Evolutionary conservation across 2,888 invertebrate species (phyloP).

Genomic region (Cheilosia vulpina): DNA sequence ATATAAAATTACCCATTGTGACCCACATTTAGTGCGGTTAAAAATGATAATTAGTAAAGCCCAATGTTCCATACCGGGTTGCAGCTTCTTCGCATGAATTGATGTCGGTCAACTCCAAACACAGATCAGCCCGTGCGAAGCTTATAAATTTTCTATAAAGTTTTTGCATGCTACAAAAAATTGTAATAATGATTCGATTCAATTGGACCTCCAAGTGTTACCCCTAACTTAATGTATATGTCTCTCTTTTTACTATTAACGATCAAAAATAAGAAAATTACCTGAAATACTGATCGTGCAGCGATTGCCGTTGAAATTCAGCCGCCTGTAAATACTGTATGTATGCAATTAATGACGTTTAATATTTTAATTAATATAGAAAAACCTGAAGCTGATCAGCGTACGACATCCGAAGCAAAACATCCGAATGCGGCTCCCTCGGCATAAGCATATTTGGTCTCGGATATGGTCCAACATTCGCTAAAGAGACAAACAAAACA

Average conservation of each 20-base stretch:
- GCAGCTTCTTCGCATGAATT: too few species aligned
- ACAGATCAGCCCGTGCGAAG: too few species aligned
- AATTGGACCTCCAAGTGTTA: too few species aligned
- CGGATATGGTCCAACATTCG: slow-evolving; percentile 84
- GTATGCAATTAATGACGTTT: slow-evolving; percentile 83
- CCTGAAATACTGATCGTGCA: slow-evolving; percentile 84
- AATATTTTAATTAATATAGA: slow-evolving; percentile 79
- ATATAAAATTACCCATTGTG: too few species aligned
- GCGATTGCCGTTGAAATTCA: slow-evolving; percentile 83
- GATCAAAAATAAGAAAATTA: slow-evolving; percentile 76
- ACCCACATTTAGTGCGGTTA: too few species aligned
- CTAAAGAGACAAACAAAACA: slow-evolving; percentile 75
- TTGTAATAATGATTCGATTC: too few species aligned
- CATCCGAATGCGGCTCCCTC: slow-evolving; percentile 84
- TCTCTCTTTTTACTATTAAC: slow-evolving; percentile 30
- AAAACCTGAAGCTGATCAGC: slow-evolving; percentile 84
- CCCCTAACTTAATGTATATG: neutral
- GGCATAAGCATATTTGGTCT: slow-evolving; percentile 84
- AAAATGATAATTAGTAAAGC: too few species aligned
- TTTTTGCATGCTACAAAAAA: too few species aligned
- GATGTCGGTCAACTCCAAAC: too few species aligned
- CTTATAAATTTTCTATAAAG: too few species aligned
- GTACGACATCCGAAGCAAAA: slow-evolving; percentile 84
- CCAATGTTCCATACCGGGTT: too few species aligned
- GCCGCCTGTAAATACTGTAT: slow-evolving; percentile 84